phyloP scores from a whole-genome alignment of 37 sponge, comb jelly and placozoan species.

The Amphimedon queenslandica region DNA sequence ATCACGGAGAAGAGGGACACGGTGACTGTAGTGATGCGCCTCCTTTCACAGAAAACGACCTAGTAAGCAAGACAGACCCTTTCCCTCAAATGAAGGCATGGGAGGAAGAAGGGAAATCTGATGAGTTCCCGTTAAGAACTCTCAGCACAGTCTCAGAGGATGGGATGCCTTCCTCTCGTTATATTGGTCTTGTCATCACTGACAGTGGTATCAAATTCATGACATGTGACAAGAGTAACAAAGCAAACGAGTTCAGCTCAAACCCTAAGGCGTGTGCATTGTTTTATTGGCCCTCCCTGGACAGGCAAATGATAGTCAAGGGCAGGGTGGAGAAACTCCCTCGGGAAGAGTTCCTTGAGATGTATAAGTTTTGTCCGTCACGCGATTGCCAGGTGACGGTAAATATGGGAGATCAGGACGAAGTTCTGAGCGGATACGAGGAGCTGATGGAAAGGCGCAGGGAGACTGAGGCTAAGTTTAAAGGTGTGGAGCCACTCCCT shows the following conservation, averaged over 20 bases:
- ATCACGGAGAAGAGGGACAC: too few species aligned
- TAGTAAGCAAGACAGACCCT: constrained; percentile 46
- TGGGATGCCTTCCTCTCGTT: constrained; percentile 78
- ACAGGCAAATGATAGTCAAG: constrained; percentile 73
- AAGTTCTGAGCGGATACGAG: constrained; percentile 20
- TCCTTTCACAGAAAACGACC: constrained; percentile 55
- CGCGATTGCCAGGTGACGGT: constrained; percentile 65
- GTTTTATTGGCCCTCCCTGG: constrained; percentile 75
- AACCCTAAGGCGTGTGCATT: constrained; percentile 58
- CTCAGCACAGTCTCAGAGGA: constrained; percentile 60
- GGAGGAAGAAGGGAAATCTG: constrained; percentile 59
- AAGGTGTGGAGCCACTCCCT: constrained; percentile 33
- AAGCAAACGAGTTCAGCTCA: constrained; percentile 66
- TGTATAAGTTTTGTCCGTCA: constrained; percentile 30
- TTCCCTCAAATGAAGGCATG: constrained; percentile 64
- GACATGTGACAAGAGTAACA: constrained; percentile 70
- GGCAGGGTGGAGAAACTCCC: constrained; percentile 53
- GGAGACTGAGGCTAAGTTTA: neutral
- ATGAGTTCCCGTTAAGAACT: constrained; percentile 31
- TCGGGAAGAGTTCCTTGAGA: constrained; percentile 29
- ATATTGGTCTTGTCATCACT: constrained; percentile 53
- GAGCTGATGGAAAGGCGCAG: constrained; percentile 26
- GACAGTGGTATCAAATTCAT: constrained; percentile 63
- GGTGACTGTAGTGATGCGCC: neutral
- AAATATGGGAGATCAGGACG: constrained; percentile 54